Conservation (phyloP, 2,888 invertebrate species). For the Clistopyga incitator region DNA sequence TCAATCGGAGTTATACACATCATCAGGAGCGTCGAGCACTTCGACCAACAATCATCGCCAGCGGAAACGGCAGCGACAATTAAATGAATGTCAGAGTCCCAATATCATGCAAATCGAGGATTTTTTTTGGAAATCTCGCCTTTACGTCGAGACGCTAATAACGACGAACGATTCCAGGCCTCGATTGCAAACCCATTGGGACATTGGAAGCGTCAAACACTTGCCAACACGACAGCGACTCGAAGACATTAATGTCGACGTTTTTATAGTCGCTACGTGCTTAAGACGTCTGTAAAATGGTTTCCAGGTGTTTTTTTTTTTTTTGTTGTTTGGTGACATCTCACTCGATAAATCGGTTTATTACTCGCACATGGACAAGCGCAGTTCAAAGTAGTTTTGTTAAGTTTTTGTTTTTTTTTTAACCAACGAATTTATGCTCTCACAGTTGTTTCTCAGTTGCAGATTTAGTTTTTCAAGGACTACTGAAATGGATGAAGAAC, state of each 20-base stretch:
- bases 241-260: not conserved
- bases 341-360: not conserved
- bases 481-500: not conserved
- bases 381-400: not conserved
- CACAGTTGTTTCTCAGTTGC: not conserved
- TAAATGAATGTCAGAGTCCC: not conserved
- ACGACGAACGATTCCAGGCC: not conserved
- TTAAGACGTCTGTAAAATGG: not conserved
- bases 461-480: not conserved
- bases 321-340: not conserved
- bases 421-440: constrained; percentile 9
- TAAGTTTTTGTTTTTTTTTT: not conserved
- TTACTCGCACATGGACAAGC: constrained; percentile 12
- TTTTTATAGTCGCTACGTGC: not conserved
- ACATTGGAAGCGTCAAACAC: constrained; percentile 1
- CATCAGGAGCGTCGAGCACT: not conserved
- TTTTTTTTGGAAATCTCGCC: not conserved
- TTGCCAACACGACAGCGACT: not conserved
- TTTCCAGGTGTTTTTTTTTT: not conserved
- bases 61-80: not conserved
- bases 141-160: not conserved
- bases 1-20: not conserved
- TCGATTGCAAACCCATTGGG: not conserved
- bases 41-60: not conserved
- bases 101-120: constrained; percentile 8